Base-by-base conservation (phyloP, 2,797 vertebrate genomes). In the Holocentrus rufus region DNA sequence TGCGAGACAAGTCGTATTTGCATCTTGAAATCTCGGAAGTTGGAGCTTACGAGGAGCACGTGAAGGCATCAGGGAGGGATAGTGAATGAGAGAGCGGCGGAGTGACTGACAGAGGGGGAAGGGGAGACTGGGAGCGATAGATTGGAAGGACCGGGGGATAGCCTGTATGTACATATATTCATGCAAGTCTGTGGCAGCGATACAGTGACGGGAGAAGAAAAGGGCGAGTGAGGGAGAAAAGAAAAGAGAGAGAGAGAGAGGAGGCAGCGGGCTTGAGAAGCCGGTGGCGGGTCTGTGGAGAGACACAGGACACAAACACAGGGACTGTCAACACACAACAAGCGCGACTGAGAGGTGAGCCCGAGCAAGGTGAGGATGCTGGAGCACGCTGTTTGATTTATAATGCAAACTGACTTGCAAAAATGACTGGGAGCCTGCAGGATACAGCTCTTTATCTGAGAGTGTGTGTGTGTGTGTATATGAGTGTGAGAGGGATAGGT, bases 351-450 rank as follows among this genome's bases (percentile, higher is more conserved):
- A 57, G 59, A 54, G n/a, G 30, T 57, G 60, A 66, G 57, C 77
- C 73, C 62, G 39, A 46, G 60, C 71, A 44, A 90, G 90, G 90
- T 91, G 52, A 87, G 74, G 72, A 72, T 55, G 78, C 63, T 50
- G 47, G 18, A 20, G n/a, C 14, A 14, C 14, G 14, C 14, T 44
- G 42, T 15, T 27, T 44, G 42, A 14, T 72, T 50, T 25, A 6
- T 50, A 47, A 25, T 64, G 47, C 27, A 60, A 52, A 20, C 25
- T 13, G 46, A 61, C 57, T 80, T 52, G 74, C 1, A 7, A 36
- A 36, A 44, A 44, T 44, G 0, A 44, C 14, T 44, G 36, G 31
- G 31, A 34, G 31, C 31, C 31, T 34, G 31, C 25, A 42, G 42
- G 42, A 15, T 44, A 1, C 42, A n/a, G 30, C 63, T 65, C 49